Evolutionary conservation across 2,888 invertebrate genomes (phyloP).

Genomic region (Conus canariensis): DNA sequence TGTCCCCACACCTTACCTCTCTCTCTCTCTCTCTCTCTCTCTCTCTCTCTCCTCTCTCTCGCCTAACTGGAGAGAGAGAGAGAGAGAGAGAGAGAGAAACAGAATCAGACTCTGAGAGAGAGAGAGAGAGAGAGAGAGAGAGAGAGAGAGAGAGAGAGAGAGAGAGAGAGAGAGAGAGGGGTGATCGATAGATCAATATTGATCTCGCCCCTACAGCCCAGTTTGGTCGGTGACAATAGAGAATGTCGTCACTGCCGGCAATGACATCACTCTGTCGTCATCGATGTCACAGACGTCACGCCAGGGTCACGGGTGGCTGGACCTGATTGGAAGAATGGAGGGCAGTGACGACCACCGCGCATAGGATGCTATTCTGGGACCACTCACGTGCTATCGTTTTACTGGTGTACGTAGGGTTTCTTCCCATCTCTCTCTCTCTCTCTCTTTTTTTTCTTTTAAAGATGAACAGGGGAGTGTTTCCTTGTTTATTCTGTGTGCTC

Average conservation of each 20-base stretch:
- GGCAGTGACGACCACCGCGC: no score
- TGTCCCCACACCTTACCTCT: not conserved
- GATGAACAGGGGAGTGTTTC: no score
- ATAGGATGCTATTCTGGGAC: no score
- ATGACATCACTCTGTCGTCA: conserved; percentile 14
- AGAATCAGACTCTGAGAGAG: not conserved
- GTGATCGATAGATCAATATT: conserved; percentile 8
- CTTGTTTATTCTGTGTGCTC: no score
- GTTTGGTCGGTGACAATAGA: not conserved
- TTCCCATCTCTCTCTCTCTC: no score
- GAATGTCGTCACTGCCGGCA: not conserved
- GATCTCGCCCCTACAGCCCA: not conserved
- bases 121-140: conserved; percentile 12
- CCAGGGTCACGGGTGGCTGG: no score
- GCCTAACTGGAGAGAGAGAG: not conserved
- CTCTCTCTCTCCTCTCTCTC: not conserved
- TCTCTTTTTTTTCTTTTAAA: no score
- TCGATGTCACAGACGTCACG: not conserved
- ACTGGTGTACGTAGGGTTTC: no score
- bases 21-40: not conserved
- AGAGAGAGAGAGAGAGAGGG: not conserved
- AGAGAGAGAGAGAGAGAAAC: not conserved
- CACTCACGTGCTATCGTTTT: no score
- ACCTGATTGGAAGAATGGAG: no score
- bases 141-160: not conserved